Percentiles rank a stretch among this genome's conserved stretches.
phyloP scores from a whole-genome alignment of 2,888 invertebrate species.

The Netelia inedita region DNA sequence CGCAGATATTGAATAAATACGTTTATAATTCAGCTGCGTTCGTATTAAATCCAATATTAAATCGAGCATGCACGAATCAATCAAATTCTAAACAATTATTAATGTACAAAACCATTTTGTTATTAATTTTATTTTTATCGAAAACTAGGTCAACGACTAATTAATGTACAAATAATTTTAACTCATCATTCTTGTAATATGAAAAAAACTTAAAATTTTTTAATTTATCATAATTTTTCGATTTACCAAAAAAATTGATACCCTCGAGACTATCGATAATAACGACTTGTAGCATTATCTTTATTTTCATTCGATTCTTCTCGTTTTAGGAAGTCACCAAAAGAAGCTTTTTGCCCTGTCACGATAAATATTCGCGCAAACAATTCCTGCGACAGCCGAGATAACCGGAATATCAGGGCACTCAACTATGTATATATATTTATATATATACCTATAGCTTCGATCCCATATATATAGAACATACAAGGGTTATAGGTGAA shows the following conservation, averaged over 20 bases:
- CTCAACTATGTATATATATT: constrained; percentile 16
- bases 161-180: too few relatives aligned
- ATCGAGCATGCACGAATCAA: too few relatives aligned
- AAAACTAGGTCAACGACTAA: too few relatives aligned
- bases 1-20: neutral
- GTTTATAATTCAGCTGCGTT: neutral
- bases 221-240: too few relatives aligned
- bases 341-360: constrained; percentile 7
- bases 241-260: neutral
- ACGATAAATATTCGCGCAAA: constrained; percentile 47
- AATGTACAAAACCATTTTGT: too few relatives aligned
- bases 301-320: too few relatives aligned
- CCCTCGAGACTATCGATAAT: neutral
- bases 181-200: too few relatives aligned
- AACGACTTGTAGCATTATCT: too few relatives aligned
- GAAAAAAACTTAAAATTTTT: too few relatives aligned
- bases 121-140: too few relatives aligned
- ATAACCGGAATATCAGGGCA: constrained; percentile 23
- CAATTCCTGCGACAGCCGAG: constrained; percentile 33
- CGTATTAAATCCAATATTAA: too few relatives aligned
- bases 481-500: constrained; percentile 6
- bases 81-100: too few relatives aligned
- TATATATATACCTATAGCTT: neutral
- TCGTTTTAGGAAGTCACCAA: neutral
- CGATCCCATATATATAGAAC: neutral